Conservation (phyloP, 2,888 invertebrate genomes). For the Hymenopus coronatus region DNA sequence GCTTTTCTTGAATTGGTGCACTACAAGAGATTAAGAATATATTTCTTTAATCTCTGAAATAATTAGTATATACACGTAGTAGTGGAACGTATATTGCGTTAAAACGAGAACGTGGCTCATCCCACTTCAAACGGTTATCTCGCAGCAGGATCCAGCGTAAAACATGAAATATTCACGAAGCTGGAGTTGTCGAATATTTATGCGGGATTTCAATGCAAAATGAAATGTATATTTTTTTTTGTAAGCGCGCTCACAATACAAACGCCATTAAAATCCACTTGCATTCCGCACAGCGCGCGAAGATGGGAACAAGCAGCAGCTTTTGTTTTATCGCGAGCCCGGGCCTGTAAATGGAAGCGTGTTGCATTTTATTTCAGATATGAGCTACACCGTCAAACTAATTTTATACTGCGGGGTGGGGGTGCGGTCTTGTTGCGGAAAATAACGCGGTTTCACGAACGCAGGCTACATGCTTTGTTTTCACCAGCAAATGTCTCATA, state of each 20-base stretch:
- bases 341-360: neutral
- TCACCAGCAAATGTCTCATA: neutral
- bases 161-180: neutral
- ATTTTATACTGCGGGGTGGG: neutral
- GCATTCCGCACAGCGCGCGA: neutral
- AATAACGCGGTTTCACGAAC: neutral
- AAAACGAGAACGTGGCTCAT: too few relatives aligned
- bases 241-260: neutral
- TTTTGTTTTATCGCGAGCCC: neutral
- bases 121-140: too few relatives aligned
- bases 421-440: neutral
- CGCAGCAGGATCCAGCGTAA: neutral
- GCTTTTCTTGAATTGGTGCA: neutral
- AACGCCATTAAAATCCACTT: neutral
- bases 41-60: neutral
- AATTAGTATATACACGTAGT: neutral
- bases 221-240: neutral
- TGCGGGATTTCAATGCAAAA: neutral
- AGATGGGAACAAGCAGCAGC: neutral
- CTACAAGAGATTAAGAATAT: neutral
- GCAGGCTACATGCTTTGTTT: too few relatives aligned
- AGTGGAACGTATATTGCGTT: too few relatives aligned
- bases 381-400: neutral
- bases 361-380: neutral
- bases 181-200: neutral